Conservation (phyloP, 92 coral and sea anemone genomes). For the Hydrozoanthus gracilis region DNA sequence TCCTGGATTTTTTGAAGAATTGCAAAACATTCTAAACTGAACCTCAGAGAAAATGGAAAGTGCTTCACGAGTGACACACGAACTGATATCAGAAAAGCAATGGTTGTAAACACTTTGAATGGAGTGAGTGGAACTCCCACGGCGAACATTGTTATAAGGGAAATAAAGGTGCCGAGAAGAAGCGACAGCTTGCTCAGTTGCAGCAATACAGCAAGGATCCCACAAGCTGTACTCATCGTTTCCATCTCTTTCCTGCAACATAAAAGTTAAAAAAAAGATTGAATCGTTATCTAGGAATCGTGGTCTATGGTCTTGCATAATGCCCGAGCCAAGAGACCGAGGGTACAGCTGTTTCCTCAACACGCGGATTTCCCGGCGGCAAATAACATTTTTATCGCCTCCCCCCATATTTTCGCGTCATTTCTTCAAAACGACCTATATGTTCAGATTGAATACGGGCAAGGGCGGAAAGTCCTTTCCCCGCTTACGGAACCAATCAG, state of each 20-base stretch:
- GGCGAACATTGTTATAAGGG: constrained; percentile 42
- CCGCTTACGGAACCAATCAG: too few relatives aligned
- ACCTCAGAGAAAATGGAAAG: constrained; percentile 28
- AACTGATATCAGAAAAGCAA: constrained; percentile 32
- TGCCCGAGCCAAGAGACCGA: too few relatives aligned
- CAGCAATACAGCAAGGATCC: constrained; percentile 26
- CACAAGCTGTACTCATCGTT: constrained; percentile 17
- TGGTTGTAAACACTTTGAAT: constrained; percentile 31
- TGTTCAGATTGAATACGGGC: too few relatives aligned
- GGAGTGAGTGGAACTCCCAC: constrained; percentile 38
- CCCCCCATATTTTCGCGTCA: too few relatives aligned
- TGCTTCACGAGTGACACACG: constrained; percentile 25
- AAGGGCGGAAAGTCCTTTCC: too few relatives aligned
- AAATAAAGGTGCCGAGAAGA: constrained; percentile 28
- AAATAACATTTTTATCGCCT: too few relatives aligned
- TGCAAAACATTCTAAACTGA: constrained; percentile 22
- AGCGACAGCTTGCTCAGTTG: constrained; percentile 35
- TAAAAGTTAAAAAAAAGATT: background rate
- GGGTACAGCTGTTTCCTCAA: too few relatives aligned
- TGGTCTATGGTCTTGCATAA: too few relatives aligned
- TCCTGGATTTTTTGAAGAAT: constrained; percentile 34
- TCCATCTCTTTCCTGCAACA: constrained; percentile 36
- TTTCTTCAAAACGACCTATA: too few relatives aligned
- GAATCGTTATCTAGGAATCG: too few relatives aligned
- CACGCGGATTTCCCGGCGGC: too few relatives aligned